These are phyloP conservation scores for Gortyna flavago DNA, from an alignment of 2,888 invertebrate species.

Conservation along the genomic window DNA sequence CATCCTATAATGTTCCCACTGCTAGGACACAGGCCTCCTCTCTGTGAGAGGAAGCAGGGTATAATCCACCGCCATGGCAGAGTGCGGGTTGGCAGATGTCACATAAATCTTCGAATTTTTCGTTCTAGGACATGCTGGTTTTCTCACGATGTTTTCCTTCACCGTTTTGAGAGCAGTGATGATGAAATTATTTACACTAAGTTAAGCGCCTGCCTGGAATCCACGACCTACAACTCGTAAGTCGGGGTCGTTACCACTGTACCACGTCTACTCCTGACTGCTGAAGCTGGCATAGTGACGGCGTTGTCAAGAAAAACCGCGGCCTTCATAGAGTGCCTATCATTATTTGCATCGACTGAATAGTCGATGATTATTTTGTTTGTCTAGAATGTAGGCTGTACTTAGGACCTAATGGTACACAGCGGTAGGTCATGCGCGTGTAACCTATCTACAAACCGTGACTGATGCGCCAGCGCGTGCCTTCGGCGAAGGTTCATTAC, in stretches of 20 bases:
- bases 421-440: conserved; percentile 33
- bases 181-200: too few relatives aligned
- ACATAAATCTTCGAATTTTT: too few relatives aligned
- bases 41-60: too few relatives aligned
- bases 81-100: not conserved
- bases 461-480: conserved; percentile 16
- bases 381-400: conserved; percentile 10
- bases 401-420: conserved; percentile 1
- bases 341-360: not conserved
- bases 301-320: not conserved
- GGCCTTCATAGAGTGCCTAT: not conserved
- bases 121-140: too few relatives aligned
- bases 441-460: conserved; percentile 25
- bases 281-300: not conserved
- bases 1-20: not conserved
- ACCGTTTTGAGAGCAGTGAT: too few relatives aligned
- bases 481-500: not conserved
- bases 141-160: too few relatives aligned
- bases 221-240: not conserved
- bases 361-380: not conserved
- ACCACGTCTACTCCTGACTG: not conserved
- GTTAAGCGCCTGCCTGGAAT: too few relatives aligned
- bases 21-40: not conserved
- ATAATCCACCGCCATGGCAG: not conserved
- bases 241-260: not conserved